phyloP scores from a whole-genome alignment of 2,113 vertebrate species.

The Neoarius graeffei region DNA sequence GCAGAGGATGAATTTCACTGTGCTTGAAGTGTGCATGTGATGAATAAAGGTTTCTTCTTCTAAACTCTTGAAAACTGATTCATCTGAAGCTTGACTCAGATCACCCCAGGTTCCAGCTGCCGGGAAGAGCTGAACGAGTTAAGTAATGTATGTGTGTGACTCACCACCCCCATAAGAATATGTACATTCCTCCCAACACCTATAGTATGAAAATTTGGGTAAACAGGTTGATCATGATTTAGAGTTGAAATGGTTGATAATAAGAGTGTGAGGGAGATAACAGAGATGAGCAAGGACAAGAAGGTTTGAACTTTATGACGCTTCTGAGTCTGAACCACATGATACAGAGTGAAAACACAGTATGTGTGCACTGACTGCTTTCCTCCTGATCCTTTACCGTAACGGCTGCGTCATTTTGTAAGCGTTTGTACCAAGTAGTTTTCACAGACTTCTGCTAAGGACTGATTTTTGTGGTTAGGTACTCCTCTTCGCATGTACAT shows the following conservation, averaged over 20 bases:
- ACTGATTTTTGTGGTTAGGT: not conserved
- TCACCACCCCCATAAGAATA: slow-evolving; percentile 19
- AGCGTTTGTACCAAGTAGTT: not conserved
- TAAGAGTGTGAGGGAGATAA: not conserved
- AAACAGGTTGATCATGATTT: no score
- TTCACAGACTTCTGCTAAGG: not conserved
- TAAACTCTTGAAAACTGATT: slow-evolving; percentile 27
- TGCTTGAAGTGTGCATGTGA: no score
- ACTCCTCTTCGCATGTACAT: not conserved
- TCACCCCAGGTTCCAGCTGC: slow-evolving; percentile 19
- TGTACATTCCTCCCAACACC: slow-evolving; percentile 31
- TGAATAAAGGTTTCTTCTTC: no score
- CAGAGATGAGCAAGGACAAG: not conserved
- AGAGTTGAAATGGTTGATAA: not conserved
- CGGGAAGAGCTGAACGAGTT: slow-evolving; percentile 45
- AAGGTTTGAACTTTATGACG: not conserved
- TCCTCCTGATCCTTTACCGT: slow-evolving; percentile 6
- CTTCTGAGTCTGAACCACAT: not conserved
- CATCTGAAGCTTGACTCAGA: slow-evolving; percentile 8
- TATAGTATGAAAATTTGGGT: not conserved
- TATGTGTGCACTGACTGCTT: not conserved
- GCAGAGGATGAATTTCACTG: no score
- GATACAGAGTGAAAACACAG: not conserved
- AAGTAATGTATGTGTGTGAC: slow-evolving; percentile 32
- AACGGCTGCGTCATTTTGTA: slow-evolving; percentile 23